Percentiles rank a stretch among this genome's conserved stretches.
Evolutionary conservation across 2,113 vertebrate species (phyloP).

Genomic region (Lycaon pictus): DNA sequence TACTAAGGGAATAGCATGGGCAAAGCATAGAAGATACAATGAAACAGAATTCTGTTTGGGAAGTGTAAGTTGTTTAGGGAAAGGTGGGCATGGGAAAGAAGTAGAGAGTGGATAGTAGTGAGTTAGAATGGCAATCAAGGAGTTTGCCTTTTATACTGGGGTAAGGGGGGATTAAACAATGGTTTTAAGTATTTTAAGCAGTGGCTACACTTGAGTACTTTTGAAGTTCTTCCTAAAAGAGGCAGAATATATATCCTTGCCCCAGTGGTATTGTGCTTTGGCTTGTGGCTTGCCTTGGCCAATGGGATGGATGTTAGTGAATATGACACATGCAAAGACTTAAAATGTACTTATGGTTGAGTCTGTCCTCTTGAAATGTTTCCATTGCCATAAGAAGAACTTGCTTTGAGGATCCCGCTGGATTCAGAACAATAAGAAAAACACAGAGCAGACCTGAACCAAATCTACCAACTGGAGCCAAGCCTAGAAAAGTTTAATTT

Average conservation of each 20-base stretch:
- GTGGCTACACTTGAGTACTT: background rate
- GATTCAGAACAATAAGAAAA: conserved; percentile 20
- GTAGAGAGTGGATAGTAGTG: background rate
- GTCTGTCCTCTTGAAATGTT: background rate
- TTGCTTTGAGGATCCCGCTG: background rate
- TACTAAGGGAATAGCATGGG: background rate
- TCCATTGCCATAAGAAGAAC: background rate
- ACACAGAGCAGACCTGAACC: background rate
- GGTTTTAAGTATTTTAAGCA: background rate
- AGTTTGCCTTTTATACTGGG: background rate
- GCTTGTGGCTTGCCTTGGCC: background rate
- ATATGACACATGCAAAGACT: background rate
- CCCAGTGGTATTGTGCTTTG: background rate
- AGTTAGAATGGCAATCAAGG: background rate
- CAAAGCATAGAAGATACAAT: background rate
- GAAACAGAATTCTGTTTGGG: background rate
- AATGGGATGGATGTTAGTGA: background rate
- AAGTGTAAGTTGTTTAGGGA: background rate
- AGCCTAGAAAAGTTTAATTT: background rate
- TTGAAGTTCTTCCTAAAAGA: conserved; percentile 23
- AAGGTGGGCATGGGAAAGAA: background rate
- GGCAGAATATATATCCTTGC: background rate
- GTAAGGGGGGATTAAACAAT: background rate
- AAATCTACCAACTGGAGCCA: background rate
- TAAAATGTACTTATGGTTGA: background rate